These are phyloP conservation scores for Melanotaenia nigrans DNA, from an alignment of 2,797 vertebrate genomes.

Conservation along the genomic window DNA sequence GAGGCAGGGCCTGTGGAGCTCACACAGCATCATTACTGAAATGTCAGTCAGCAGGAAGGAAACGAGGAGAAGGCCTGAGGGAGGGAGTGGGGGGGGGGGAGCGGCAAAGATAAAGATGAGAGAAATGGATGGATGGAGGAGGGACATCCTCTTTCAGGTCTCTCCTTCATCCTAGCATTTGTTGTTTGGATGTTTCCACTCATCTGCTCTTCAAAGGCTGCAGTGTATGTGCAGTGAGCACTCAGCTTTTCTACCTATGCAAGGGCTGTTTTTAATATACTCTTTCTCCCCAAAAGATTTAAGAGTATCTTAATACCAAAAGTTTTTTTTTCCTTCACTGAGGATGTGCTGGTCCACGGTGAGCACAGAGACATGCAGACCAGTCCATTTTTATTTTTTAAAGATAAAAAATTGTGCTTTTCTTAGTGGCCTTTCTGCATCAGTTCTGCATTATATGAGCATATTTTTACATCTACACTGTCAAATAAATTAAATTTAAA, in stretches of 20 bases:
- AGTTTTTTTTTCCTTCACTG: not conserved
- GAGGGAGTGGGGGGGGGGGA: slow-evolving; percentile 1
- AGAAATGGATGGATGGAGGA: slow-evolving; percentile 10
- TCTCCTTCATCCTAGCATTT: slow-evolving; percentile 39
- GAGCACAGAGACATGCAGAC: not conserved
- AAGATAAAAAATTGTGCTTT: not conserved
- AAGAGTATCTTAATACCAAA: not conserved
- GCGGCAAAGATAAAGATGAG: slow-evolving; percentile 22
- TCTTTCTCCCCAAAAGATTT: not conserved
- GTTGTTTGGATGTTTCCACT: slow-evolving; percentile 67
- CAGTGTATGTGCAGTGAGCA: slow-evolving; percentile 20
- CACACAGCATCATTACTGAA: slow-evolving; percentile 72
- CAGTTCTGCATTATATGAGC: too few species aligned
- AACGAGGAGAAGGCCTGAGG: slow-evolving; percentile 43
- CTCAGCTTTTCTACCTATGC: slow-evolving; percentile 13
- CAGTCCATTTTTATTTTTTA: not conserved
- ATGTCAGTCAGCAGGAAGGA: slow-evolving; percentile 73
- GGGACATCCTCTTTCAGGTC: slow-evolving; percentile 48
- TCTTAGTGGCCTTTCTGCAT: not conserved
- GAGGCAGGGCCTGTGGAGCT: slow-evolving; percentile 56
- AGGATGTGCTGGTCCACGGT: not conserved
- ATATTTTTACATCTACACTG: too few species aligned
- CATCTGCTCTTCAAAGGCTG: slow-evolving; percentile 52
- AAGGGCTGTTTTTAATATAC: slow-evolving; percentile 15
- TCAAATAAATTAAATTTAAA: not conserved